These are phyloP conservation scores for Eutrigla gurnardus DNA, from an alignment of 2,797 vertebrate species.

Conservation along the genomic window DNA sequence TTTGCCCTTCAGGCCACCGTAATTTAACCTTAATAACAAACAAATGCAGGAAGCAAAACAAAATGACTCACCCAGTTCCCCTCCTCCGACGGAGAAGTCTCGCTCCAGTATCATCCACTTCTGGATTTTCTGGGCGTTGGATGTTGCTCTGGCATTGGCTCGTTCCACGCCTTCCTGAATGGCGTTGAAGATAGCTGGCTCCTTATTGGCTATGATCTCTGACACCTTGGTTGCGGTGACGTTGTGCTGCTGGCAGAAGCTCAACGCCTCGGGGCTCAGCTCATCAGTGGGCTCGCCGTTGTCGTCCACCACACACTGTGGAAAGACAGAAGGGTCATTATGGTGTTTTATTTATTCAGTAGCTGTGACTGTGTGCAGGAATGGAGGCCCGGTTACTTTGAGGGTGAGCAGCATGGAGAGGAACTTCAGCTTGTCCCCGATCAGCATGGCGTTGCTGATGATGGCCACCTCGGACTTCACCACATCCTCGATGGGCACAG, in stretches of 20 bases:
- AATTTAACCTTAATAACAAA: constrained; percentile 3
- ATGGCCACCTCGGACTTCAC: constrained; percentile 81
- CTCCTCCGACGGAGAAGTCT: constrained; percentile 70
- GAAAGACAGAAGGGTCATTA: background rate
- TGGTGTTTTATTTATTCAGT: background rate
- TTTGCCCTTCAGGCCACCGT: no score
- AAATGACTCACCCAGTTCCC: constrained; percentile 79
- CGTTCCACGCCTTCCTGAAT: constrained; percentile 83
- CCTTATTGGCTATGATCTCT: constrained; percentile 78
- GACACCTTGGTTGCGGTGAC: constrained; percentile 75
- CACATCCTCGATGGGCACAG: constrained; percentile 84
- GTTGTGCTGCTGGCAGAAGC: constrained; percentile 68
- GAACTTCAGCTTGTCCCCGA: constrained; percentile 88
- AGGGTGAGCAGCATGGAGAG: constrained; percentile 86
- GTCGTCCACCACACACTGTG: constrained; percentile 79
- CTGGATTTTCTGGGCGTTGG: constrained; percentile 83
- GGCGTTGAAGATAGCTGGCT: constrained; percentile 79
- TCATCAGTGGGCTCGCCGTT: constrained; percentile 82
- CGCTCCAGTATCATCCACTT: constrained; percentile 70
- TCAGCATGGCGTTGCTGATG: constrained; percentile 85
- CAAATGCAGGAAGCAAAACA: background rate
- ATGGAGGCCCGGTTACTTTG: constrained; percentile 73
- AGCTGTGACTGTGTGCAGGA: background rate
- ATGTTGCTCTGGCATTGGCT: constrained; percentile 76
- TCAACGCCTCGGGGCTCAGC: constrained; percentile 74